Percentiles rank a stretch among this genome's conserved stretches.
Evolutionary conservation across 2,113 vertebrate genomes (phyloP).

Genomic region (Caranx melampygus): DNA sequence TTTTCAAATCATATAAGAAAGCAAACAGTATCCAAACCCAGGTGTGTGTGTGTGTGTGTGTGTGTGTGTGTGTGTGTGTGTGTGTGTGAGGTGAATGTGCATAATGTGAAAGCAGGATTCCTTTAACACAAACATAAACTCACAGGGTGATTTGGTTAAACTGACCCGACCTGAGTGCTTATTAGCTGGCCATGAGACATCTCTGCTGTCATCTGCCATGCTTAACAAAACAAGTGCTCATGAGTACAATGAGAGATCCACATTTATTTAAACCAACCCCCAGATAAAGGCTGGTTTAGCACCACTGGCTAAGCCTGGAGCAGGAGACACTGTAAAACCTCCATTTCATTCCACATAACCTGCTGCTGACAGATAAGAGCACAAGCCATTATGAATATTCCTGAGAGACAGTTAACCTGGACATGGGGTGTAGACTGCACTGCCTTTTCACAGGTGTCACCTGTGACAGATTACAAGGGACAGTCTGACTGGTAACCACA

Average conservation of each 20-base stretch:
- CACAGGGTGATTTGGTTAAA: slow-evolving; percentile 7
- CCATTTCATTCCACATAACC: slow-evolving; percentile 41
- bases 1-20: background rate
- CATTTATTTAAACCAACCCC: slow-evolving; percentile 27
- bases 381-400: background rate
- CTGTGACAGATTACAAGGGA: background rate
- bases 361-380: slow-evolving; percentile 48
- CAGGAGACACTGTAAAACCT: slow-evolving; percentile 16
- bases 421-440: slow-evolving; percentile 8
- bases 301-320: slow-evolving; percentile 19
- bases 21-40: slow-evolving; percentile 1
- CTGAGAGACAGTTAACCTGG: slow-evolving; percentile 15
- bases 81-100: background rate
- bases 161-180: slow-evolving; percentile 36
- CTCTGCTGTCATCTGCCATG: background rate
- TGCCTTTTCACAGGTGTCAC: slow-evolving; percentile 21
- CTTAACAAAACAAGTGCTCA: slow-evolving; percentile 23
- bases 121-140: background rate
- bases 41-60: background rate
- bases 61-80: too few species aligned
- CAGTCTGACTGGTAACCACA: background rate
- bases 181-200: slow-evolving; percentile 34
- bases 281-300: slow-evolving; percentile 32
- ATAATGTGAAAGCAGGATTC: background rate
- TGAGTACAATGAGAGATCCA: slow-evolving; percentile 22